Conservation (phyloP, 2,888 invertebrate genomes). For the Plebejus melissa region DNA sequence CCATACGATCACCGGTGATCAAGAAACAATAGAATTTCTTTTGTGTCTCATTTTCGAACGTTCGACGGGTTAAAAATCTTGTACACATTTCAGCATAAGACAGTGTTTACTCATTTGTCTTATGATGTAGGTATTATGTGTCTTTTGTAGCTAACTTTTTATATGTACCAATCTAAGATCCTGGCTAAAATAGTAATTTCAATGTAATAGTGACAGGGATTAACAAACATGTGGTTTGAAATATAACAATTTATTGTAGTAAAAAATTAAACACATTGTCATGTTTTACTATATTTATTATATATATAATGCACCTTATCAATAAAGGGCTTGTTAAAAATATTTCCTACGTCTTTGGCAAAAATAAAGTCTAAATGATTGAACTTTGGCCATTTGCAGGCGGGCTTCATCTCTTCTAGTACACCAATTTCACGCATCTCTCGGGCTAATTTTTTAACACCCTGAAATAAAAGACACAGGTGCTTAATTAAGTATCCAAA, state of each 20-base stretch:
- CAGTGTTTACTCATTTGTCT: no score
- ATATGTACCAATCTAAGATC: no score
- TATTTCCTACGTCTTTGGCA: conserved; percentile 61
- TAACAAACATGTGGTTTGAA: not conserved
- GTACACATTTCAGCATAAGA: no score
- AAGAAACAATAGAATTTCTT: no score
- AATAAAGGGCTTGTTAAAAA: conserved; percentile 58
- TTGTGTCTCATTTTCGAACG: no score
- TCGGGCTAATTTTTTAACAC: conserved; percentile 56
- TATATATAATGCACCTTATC: conserved; percentile 50
- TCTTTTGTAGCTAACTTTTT: no score
- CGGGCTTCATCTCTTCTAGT: conserved; percentile 51
- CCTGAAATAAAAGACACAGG: conserved; percentile 46
- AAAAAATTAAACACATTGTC: conserved; percentile 8
- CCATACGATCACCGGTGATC: no score
- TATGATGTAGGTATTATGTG: no score
- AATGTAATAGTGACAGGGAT: no score
- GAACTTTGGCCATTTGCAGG: conserved; percentile 64
- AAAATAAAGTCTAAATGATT: conserved; percentile 70
- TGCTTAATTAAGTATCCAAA: not conserved
- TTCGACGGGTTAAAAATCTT: no score
- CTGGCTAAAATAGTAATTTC: no score
- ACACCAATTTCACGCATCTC: conserved; percentile 51
- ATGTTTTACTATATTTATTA: conserved; percentile 53
- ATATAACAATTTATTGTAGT: not conserved